Base-by-base conservation (phyloP, 2,888 invertebrate species). In the Linnaemya vulpina region DNA sequence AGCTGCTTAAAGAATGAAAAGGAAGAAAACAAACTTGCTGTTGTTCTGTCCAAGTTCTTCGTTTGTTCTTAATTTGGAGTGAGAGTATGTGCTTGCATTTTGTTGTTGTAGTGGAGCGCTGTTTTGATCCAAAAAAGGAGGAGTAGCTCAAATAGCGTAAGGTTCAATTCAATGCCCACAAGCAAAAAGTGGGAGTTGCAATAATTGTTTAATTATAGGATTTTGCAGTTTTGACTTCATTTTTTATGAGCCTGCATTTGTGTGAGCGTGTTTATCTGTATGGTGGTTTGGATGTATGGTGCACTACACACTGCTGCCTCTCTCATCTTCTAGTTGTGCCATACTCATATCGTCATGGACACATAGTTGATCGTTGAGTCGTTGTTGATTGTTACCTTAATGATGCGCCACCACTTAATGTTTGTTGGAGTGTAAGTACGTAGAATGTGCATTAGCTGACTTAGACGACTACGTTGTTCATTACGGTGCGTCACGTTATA, bases 121-220 rank as follows among this genome's bases (percentile, higher is more conserved):
- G 75, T 87, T 89, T 87, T 89, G 91, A 91, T 91, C 92, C 88
- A 89, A 89, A 91, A 91, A 90, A 90, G 92, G 92, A 91, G 92
- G 92, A 91, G 92, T 92, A 92, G 92, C 88, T 89, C 90, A 90
- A 90, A 90, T 87, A 90, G 89, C 90, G 89, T 89, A 92, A 90
- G 90, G 89, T 88, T 87, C 90, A 89, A 88, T 87, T 89, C 88
- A 89, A 90, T 89, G 90, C 89, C 90, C 89, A 87, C 87, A 87
- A 90, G 91, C 91, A 89, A 90, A 92, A 92, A 92, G 92, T 91
- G 92, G 92, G 92, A 92, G 92, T 92, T 92, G 91, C 92, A 92
- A 91, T 92, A 92, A 92, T 92, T 92, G 92, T 92, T 92, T 92
- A 92, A 92, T 92, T 92, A 92, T 92, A 92, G 92, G 92, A 91